Conservation (phyloP, 2,888 invertebrate species). For the Phortica magna region DNA sequence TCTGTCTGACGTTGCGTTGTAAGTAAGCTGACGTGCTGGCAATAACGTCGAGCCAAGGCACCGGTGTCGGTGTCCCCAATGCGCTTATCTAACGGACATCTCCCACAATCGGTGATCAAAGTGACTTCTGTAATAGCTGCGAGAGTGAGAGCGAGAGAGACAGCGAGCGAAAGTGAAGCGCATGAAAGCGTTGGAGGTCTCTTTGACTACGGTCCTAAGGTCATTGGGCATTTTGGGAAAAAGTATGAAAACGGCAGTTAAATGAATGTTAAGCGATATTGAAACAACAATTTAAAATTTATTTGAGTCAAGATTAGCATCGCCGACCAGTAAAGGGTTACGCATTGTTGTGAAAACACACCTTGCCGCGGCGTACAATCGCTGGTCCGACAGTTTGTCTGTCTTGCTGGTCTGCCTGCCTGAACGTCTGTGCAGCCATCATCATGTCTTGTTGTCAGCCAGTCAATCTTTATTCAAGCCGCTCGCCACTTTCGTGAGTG, state of each 20-base stretch:
- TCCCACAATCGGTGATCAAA: conserved; percentile 51
- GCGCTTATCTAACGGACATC: conserved; percentile 58
- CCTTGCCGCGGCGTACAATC: conserved; percentile 47
- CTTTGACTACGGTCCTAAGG: conserved; percentile 5
- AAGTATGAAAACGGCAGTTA: conserved; percentile 59
- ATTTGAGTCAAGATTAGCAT: conserved; percentile 69
- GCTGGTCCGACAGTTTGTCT: neutral
- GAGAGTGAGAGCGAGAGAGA: conserved; percentile 2
- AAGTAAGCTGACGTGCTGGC: neutral
- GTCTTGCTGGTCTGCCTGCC: neutral
- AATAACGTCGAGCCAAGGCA: conserved; percentile 40
- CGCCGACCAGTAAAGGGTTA: conserved; percentile 59
- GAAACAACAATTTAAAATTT: conserved; percentile 68
- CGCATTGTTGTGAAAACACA: conserved; percentile 57
- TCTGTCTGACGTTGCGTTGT: neutral
- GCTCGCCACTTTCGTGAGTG: conserved; percentile 47
- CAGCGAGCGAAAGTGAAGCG: too few relatives aligned
- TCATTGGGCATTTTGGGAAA: conserved; percentile 39
- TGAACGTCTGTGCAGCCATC: neutral
- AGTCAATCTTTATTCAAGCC: conserved; percentile 27
- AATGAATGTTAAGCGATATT: conserved; percentile 68
- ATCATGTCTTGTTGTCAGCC: conserved; percentile 17
- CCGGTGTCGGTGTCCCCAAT: conserved; percentile 45
- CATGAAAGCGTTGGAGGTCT: conserved; percentile 49
- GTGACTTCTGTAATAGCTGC: conserved; percentile 61